Evolutionary conservation across 1,140 invertebrate species (phyloP).

Genomic region (Caenorhabditis elegans): DNA sequence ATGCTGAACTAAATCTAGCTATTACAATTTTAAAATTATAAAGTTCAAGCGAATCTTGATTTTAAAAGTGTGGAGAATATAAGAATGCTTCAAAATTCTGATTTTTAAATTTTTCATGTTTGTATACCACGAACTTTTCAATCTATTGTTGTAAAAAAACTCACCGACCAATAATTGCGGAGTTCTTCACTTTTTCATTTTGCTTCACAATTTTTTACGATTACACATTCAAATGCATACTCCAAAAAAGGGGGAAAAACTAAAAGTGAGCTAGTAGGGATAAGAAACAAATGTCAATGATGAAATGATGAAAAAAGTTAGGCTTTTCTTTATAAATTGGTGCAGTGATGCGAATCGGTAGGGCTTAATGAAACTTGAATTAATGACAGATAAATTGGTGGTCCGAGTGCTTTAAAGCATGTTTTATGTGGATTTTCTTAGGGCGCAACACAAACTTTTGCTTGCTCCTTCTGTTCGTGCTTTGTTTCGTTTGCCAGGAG

Average conservation of each 20-base stretch:
- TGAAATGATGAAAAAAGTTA: constrained; percentile 12
- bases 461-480: background rate
- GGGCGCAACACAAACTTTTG: constrained; percentile 21
- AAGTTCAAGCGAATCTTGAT: too few relatives aligned
- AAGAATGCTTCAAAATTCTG: too few relatives aligned
- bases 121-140: too few relatives aligned
- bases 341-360: constrained; percentile 28
- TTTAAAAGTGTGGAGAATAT: too few relatives aligned
- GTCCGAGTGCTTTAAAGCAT: constrained; percentile 18
- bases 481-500: background rate
- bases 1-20: too few relatives aligned
- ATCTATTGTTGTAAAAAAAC: too few relatives aligned
- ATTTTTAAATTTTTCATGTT: too few relatives aligned
- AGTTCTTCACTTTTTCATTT: background rate
- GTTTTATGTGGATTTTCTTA: constrained; percentile 9
- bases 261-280: background rate
- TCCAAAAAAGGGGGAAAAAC: background rate
- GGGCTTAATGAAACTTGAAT: constrained; percentile 30
- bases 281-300: constrained; percentile 12
- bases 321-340: constrained; percentile 8
- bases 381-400: constrained; percentile 32
- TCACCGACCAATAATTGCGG: background rate
- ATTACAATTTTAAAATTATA: too few relatives aligned
- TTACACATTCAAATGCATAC: background rate
- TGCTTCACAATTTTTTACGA: background rate